Percentiles rank a stretch among this genome's conserved stretches.
phyloP scores from a whole-genome alignment of 2,797 vertebrate species.

The Vespertilio murinus region DNA sequence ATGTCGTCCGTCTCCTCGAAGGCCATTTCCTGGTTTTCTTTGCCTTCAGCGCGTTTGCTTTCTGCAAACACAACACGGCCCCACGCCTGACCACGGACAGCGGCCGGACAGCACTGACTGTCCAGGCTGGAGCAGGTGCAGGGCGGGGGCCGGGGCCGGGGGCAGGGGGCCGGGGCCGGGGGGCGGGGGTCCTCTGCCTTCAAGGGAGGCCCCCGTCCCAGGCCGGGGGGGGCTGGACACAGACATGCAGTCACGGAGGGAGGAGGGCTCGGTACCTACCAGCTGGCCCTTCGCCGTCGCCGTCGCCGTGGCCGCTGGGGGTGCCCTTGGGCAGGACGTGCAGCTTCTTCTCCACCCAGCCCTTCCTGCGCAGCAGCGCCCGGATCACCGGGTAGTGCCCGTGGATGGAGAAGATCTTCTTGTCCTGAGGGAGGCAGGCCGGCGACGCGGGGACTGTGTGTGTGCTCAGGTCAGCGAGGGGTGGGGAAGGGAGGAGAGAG shows the following conservation, averaged over 20 bases:
- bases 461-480: no score
- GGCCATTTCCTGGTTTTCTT: background rate
- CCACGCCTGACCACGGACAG: fast-evolving
- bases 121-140: no score
- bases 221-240: no score
- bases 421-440: slow-evolving; percentile 69
- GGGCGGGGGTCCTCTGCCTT: background rate
- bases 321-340: background rate
- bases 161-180: fast-evolving
- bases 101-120: no score
- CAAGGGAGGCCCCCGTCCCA: background rate
- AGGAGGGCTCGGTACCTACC: background rate
- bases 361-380: slow-evolving; percentile 69
- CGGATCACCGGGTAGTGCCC: slow-evolving; percentile 79
- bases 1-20: slow-evolving; percentile 6
- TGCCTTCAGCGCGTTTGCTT: background rate
- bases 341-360: slow-evolving; percentile 81
- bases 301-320: fast-evolving
- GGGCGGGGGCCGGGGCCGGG: background rate
- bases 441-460: no score
- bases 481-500: no score
- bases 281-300: background rate
- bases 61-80: background rate
- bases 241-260: no score
- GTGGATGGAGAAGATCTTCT: slow-evolving; percentile 81